Percentiles rank a stretch among this genome's conserved stretches.
Evolutionary conservation across 53 echinoderm and acorn worm species (phyloP).

Genomic region (Apostichopus leukothele): DNA sequence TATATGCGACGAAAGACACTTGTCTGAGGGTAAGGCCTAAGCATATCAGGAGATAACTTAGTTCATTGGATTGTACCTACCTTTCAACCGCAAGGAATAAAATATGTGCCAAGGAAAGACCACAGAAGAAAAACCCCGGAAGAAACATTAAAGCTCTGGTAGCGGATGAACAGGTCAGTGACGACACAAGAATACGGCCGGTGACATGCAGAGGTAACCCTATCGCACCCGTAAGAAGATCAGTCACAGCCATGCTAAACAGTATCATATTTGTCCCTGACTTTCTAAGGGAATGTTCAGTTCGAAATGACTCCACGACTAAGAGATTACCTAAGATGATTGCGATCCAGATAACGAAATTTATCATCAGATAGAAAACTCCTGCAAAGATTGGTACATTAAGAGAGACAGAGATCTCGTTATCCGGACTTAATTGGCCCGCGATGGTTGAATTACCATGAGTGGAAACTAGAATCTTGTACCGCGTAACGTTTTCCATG

Average conservation of each 20-base stretch:
- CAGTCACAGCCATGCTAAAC: constrained; percentile 66
- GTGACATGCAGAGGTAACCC: constrained; percentile 61
- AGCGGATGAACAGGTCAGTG: constrained; percentile 49
- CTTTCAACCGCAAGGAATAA: constrained; percentile 66
- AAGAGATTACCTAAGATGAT: constrained; percentile 25
- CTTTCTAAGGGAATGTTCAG: constrained; percentile 6
- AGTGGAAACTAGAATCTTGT: neutral
- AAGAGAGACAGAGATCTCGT: neutral
- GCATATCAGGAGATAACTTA: no score
- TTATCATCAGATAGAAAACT: neutral
- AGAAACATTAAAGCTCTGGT: constrained; percentile 58
- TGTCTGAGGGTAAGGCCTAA: no score
- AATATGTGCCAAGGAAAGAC: constrained; percentile 61
- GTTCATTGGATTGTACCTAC: constrained; percentile 1
- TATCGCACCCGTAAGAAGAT: constrained; percentile 60
- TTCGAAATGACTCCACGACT: constrained; percentile 4
- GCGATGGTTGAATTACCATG: neutral
- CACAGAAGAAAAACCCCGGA: constrained; percentile 63
- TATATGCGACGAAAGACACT: no score
- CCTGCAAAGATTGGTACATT: neutral
- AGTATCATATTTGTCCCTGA: constrained; percentile 56
- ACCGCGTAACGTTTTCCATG: constrained; percentile 1
- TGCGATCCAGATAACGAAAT: constrained; percentile 5
- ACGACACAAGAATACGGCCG: constrained; percentile 52
- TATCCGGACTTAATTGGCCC: neutral